phyloP scores from a whole-genome alignment of 2,113 vertebrate species.

The Zootoca vivipara region DNA sequence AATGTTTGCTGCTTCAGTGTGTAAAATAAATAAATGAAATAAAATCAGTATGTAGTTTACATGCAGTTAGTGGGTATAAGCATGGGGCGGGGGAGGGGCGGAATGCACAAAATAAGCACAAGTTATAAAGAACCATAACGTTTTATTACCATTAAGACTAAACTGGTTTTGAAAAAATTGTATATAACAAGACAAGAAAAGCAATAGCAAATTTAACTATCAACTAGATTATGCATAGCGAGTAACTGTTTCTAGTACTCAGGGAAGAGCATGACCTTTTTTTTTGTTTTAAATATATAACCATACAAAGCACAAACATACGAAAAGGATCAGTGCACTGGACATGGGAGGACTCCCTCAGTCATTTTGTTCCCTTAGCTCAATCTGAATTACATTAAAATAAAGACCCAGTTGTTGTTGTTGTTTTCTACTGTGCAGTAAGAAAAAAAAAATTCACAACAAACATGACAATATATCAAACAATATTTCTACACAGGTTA shows the following conservation, averaged over 20 bases:
- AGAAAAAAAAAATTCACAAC: conserved; percentile 97
- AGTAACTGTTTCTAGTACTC: conserved; percentile 99
- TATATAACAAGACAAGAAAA: conserved; percentile 99
- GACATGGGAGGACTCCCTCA: conserved; percentile 95
- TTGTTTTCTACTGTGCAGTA: conserved; percentile 86
- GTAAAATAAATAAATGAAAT: conserved; percentile 70
- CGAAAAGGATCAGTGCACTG: conserved; percentile 99
- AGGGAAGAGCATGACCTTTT: conserved; percentile 98
- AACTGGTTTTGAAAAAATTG: conserved; percentile 99
- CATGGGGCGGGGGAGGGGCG: conserved; percentile 84
- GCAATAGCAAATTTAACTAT: conserved; percentile 99
- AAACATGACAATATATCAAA: conserved; percentile 99
- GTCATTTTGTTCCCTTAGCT: conserved; percentile 98
- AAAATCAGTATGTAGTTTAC: conserved; percentile 72
- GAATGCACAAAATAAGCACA: conserved; percentile 99
- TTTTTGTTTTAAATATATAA: conserved; percentile 99
- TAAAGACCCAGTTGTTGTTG: conserved; percentile 83
- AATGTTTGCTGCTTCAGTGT: conserved; percentile 77
- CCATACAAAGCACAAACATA: conserved; percentile 99
- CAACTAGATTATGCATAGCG: conserved; percentile 99
- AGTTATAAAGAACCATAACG: conserved; percentile 99
- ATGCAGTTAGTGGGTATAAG: conserved; percentile 84
- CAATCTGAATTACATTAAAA: conserved; percentile 86
- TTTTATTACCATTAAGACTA: conserved; percentile 99
- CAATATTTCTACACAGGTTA: conserved; percentile 99